These are phyloP conservation scores for Cryptops parisi DNA, from an alignment of 2,888 invertebrate species.

Conservation along the genomic window DNA sequence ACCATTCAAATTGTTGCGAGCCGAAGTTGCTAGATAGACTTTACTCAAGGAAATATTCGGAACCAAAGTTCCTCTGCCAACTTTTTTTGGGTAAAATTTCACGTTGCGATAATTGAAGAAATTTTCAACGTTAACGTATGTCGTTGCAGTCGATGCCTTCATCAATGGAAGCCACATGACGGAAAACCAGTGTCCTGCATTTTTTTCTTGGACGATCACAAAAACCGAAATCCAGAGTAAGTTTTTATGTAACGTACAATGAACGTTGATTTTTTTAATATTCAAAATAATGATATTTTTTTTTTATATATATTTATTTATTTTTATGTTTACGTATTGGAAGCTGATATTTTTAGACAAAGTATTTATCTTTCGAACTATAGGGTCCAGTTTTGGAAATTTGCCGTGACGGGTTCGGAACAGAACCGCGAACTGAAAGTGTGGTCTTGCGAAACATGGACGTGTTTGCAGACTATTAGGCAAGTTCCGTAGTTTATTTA, in stretches of 20 bases:
- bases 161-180: conserved; percentile 85
- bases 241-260: conserved; percentile 16
- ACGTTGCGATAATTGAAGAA: too few relatives aligned
- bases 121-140: too few relatives aligned
- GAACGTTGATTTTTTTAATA: background rate
- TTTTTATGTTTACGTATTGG: conserved; percentile 22
- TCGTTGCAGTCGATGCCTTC: conserved; percentile 72
- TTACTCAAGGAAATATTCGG: too few relatives aligned
- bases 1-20: too few relatives aligned
- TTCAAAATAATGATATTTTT: background rate
- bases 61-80: too few relatives aligned
- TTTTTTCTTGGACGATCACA: conserved; percentile 88
- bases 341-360: too few relatives aligned
- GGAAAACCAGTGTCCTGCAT: conserved; percentile 73
- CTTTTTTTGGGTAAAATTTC: too few relatives aligned
- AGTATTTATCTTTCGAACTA: too few relatives aligned
- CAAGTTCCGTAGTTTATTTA: conserved; percentile 25
- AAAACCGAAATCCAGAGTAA: conserved; percentile 45
- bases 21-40: too few relatives aligned
- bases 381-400: conserved; percentile 84
- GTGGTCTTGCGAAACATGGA: conserved; percentile 95
- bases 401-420: conserved; percentile 78
- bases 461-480: conserved; percentile 72
- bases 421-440: conserved; percentile 76
- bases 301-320: conserved; percentile 17